Base-by-base conservation (phyloP, 2,113 vertebrate genomes). In the Lophius piscatorius region DNA sequence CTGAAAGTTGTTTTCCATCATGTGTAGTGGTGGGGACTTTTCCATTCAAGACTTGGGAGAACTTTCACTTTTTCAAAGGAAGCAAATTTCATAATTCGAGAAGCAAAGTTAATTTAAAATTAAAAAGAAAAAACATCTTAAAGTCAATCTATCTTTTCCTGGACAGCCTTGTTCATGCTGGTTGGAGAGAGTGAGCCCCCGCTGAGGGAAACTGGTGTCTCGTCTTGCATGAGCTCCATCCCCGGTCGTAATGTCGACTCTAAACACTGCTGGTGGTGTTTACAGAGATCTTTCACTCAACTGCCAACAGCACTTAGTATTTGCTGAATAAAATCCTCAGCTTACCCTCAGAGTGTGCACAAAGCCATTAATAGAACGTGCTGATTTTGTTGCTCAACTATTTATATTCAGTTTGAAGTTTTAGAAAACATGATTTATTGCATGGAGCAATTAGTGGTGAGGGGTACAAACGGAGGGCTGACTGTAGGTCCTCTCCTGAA, bases 361-460 rank as follows among this genome's bases (percentile, higher is more conserved):
- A 51, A 60, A 76, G 72, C 61, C 76, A 78, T 82, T 85, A 84
- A 83, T 78, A 60, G 66, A 60, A 57, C 48, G 57, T 1, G 45
- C 46, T 63, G 66, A 83, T 76, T 81, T 83, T 79, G 73, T 76
- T 76, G 63, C 51, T 70, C 76, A 83, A 83, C 78, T 87, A 84
- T 86, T 83, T 81, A 83, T 66, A 72, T 74, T 80, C 61, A 63
- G 74, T 57, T 74, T 74, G 56, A 78, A 87, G 75, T 85, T 88
- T 75, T 24, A 45, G 69, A 82, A 84, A 86, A 87, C 66, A 76
- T 48, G 63, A 81, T 75, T 81, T 74, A 85, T 84, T 87, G 71
- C 76, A 57, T 51, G 59, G 54, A 77, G 84, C 80, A 80, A 77
- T 85, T 82, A 77, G 81, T 70, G 83, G 78, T 83, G 62, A 58